A percentile compares a stretch with the other conserved stretches of the same genome.
Evolutionary conservation across 2,797 vertebrate genomes (phyloP).

Genomic region (Pelochelys cantorii): DNA sequence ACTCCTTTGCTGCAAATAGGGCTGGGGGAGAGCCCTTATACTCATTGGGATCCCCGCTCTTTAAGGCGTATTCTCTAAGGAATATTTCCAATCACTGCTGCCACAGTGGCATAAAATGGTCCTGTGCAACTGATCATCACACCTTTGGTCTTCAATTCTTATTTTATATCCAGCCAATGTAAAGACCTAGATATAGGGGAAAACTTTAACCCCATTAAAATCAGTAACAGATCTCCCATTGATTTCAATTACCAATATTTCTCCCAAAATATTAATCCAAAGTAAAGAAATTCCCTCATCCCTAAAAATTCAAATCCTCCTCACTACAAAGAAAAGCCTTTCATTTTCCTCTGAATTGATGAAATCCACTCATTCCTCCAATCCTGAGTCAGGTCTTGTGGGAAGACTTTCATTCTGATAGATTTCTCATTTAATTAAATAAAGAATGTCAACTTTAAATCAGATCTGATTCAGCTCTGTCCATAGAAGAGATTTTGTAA

Average conservation of each 20-base stretch:
- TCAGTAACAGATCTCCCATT: background rate
- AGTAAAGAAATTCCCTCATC: background rate
- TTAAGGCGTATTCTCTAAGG: background rate
- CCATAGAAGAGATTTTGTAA: background rate
- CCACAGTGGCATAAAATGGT: background rate
- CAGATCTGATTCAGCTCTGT: background rate
- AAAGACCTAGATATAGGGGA: background rate
- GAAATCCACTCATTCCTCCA: background rate
- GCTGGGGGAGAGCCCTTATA: background rate
- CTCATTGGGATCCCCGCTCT: background rate
- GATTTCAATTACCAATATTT: background rate
- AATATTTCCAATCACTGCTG: background rate
- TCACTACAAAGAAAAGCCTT: background rate
- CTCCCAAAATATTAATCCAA: background rate
- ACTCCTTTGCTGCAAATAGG: background rate
- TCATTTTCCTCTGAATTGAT: background rate
- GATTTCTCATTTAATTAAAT: background rate
- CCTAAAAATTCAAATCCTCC: background rate
- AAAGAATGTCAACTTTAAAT: constrained; percentile 6
- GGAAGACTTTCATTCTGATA: background rate
- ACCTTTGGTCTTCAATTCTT: background rate
- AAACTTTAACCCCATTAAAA: background rate
- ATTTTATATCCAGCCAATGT: background rate
- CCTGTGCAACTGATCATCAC: background rate
- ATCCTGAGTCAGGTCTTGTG: fast-evolving